Conservation (phyloP, 2,888 invertebrate genomes). For the Linnaemya vulpina region DNA sequence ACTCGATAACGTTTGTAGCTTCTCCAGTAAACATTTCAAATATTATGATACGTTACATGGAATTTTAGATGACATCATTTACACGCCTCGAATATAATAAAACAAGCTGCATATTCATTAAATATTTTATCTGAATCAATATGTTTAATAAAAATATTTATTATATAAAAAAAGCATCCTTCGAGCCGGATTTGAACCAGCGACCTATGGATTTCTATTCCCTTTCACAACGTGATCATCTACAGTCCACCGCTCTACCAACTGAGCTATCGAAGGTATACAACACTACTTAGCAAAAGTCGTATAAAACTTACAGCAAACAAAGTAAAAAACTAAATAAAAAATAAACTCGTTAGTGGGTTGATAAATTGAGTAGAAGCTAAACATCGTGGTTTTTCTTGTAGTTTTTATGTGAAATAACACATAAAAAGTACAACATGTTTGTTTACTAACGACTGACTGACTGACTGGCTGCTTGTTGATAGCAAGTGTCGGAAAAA, state of each 20-base stretch:
- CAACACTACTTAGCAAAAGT: neutral
- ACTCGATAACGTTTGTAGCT: no score
- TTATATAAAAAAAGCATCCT: slow-evolving; percentile 71
- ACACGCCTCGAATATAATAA: no score
- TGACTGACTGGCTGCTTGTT: slow-evolving; percentile 38
- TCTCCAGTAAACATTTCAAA: no score
- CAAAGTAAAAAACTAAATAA: neutral
- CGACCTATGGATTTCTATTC: slow-evolving; percentile 78
- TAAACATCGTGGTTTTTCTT: neutral
- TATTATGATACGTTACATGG: no score
- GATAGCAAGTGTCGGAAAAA: slow-evolving; percentile 54
- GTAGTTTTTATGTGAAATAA: slow-evolving; percentile 43
- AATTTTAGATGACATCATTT: no score
- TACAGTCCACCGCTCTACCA: slow-evolving; percentile 82
- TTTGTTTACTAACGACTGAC: slow-evolving; percentile 22
- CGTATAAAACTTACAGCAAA: neutral
- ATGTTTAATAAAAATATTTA: neutral
- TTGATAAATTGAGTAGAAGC: neutral
- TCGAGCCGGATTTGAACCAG: slow-evolving; percentile 81
- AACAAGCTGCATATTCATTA: no score
- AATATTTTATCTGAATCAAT: no score
- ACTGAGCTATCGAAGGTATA: slow-evolving; percentile 81
- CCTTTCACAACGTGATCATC: slow-evolving; percentile 50
- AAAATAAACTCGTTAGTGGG: no score
- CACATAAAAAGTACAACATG: slow-evolving; percentile 24